A percentile compares a stretch with the other conserved stretches of the same genome.
phyloP scores from a whole-genome alignment of 2,888 invertebrate species.

The Polydrusus tereticollis region DNA sequence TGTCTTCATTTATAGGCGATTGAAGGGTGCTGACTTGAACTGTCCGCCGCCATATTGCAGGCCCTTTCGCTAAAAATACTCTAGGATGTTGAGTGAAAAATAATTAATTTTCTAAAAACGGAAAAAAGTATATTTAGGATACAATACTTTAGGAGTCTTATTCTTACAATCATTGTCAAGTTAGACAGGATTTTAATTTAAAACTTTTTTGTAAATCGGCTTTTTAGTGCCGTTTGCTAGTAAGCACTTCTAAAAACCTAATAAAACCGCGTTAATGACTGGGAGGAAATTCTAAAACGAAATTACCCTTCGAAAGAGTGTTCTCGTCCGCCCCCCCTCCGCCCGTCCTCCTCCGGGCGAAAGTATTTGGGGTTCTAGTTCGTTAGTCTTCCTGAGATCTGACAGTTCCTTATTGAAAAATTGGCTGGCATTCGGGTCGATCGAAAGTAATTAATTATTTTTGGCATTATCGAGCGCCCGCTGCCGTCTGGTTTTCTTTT shows the following conservation, averaged over 20 bases:
- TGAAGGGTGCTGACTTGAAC: too few relatives aligned
- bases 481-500: constrained; percentile 73
- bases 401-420: constrained; percentile 71
- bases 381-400: constrained; percentile 65
- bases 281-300: constrained; percentile 53
- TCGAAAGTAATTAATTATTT: constrained; percentile 81
- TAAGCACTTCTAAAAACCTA: constrained; percentile 53
- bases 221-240: too few relatives aligned
- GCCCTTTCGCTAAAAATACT: too few relatives aligned
- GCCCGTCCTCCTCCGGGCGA: constrained; percentile 28
- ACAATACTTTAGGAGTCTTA: too few relatives aligned
- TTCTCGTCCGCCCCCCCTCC: constrained; percentile 31
- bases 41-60: too few relatives aligned
- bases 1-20: too few relatives aligned
- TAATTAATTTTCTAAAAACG: too few relatives aligned
- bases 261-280: constrained; percentile 56
- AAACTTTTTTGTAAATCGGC: too few relatives aligned
- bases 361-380: constrained; percentile 61
- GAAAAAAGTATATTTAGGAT: too few relatives aligned
- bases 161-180: too few relatives aligned
- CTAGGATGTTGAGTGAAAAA: too few relatives aligned
- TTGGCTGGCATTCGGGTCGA: constrained; percentile 74
- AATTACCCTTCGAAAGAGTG: constrained; percentile 49
- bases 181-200: too few relatives aligned
- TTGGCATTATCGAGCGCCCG: constrained; percentile 75